Conservation (phyloP, 53 echinoderm and acorn worm species). For the Apostichopus leukothele region DNA sequence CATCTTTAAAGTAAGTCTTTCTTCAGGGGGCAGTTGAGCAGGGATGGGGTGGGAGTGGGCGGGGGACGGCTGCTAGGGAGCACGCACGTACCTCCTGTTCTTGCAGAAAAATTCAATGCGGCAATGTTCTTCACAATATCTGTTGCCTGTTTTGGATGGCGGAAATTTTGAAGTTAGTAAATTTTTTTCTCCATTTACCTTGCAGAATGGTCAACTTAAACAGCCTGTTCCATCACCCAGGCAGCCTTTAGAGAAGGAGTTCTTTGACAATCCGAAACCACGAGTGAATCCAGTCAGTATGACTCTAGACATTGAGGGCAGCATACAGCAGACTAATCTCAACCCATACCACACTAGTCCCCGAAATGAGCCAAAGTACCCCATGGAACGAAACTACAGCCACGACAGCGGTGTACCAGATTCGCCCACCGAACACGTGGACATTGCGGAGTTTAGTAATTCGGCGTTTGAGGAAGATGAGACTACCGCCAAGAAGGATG, state of each 20-base stretch:
- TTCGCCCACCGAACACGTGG: background rate
- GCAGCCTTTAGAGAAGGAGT: background rate
- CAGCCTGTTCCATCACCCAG: no score
- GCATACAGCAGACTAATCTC: background rate
- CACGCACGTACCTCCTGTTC: no score
- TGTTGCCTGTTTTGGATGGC: no score
- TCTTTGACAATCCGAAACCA: background rate
- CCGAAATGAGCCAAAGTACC: background rate
- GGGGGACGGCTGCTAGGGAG: no score
- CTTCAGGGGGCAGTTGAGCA: no score
- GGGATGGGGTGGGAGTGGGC: no score
- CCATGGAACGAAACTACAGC: slow-evolving; percentile 4
- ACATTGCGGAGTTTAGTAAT: background rate
- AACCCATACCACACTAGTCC: background rate
- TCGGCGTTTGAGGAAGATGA: background rate
- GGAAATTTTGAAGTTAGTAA: no score
- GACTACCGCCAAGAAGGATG: background rate
- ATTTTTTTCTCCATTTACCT: background rate
- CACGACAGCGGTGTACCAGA: slow-evolving; percentile 33
- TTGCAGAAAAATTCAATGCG: no score
- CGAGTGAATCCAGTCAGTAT: background rate
- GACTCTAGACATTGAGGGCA: background rate
- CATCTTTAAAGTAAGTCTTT: background rate
- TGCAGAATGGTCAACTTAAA: background rate
- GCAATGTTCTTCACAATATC: no score